Base-by-base conservation (phyloP, 2,797 vertebrate species). In the Rachycentron canadum region DNA sequence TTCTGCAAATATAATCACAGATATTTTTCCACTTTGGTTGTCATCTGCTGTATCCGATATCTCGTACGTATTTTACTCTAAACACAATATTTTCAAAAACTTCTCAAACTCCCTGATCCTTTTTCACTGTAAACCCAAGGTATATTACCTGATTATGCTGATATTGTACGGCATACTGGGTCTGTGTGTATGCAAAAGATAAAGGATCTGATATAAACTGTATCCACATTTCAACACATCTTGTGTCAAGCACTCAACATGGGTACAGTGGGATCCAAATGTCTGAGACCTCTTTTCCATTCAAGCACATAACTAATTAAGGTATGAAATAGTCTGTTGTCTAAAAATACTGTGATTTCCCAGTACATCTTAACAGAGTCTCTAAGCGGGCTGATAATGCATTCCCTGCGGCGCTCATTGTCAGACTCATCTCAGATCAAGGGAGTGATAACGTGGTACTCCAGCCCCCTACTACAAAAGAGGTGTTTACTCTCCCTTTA, bases 361-460 rank as follows among this genome's bases (percentile, higher is more conserved):
- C 45, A 49, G 41, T 57, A 16, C 62, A 72, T 79, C 63, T 76
- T 60, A 68, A 52, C 57, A n/a, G 57, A 64, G 17, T 50, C 25
- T 68, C 43, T 68, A 58, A 75, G 52, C 62, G 58, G 74, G 43
- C 61, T 49, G 77, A 87, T 84, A 84, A 73, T 83, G 21, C 70
- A 60, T 76, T 70, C 67, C 61, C 64, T 45, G 36, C 9, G 12
- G 75, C 28, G 9, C 62, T 64, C 45, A 1, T 21, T 45, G 16
- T 53, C 38, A 58, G 45, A 40, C 74, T 83, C 67, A 64, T 64
- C 32, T 70, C 60, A 36, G 64, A 83, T 84, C 71, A 79, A 43
- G 41, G 43, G 19, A 79, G 73, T 59, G 69, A 79, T 79, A 81
- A 52, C 55, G 30, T 38, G 38, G 45, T 45, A 25, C 52, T 60